Base-by-base conservation (phyloP, 2,888 invertebrate genomes). In the Copidosoma aretas region DNA sequence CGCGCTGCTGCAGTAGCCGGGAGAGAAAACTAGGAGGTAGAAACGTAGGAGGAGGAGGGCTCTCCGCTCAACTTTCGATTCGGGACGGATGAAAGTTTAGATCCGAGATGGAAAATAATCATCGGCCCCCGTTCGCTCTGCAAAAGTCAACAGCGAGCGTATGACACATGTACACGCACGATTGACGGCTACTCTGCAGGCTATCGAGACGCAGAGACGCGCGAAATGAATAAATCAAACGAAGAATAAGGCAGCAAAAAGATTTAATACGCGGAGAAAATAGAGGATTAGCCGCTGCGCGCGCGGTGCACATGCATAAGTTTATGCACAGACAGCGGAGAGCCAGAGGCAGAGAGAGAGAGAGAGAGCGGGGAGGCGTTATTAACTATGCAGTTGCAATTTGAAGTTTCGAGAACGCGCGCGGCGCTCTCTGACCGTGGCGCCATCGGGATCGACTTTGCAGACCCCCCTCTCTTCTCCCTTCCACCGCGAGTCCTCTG, bases 321-420 rank as follows among this genome's bases (percentile, higher is more conserved):
- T 46, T 4, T 46, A 15, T 46, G 12, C 17, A 46, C 17, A 46
- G 43, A 46, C 32, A 5, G 8, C 8, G 8, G 43, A 8, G 17
- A 46, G 57, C 64, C 19, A 22, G 22, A 8, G 59, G 59, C 25
- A 39, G 14, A 57, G 39, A 61, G 59, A 49, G 61, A 51, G 60
- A 59, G 63, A 59, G 64, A 53, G 58, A 52, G 53, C 64, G 54
- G 61, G 58, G 59, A 66, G 62, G 66, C 70, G 56, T 65, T 69
- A 69, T 65, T 66, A 66, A 70, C 66, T 70, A 70, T 70, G 66
- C 65, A 70, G 60, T 60, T 64, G 61, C 64, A 67, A 64, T 67
- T 67, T 64, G 70, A 70, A 70, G 61, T 64, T 70, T 70, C 67
- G 46, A 70, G 70, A 70, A 67, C 66, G 51, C 22, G 58, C 60